phyloP scores from a whole-genome alignment of 2,888 invertebrate genomes.

The Glomeris marginata region DNA sequence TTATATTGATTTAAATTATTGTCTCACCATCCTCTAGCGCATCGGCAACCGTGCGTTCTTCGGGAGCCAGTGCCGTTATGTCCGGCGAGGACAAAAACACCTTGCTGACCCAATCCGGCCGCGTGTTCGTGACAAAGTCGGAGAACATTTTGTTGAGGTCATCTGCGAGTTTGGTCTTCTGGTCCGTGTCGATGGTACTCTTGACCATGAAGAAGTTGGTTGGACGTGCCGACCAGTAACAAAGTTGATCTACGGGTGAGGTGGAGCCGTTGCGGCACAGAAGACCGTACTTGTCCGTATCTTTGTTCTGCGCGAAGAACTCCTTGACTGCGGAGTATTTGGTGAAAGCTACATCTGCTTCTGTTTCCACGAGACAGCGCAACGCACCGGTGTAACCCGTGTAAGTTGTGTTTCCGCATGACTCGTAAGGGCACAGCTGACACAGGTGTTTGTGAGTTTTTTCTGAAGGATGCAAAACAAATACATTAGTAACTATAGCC shows the following conservation, averaged over 20 bases:
- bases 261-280: constrained; percentile 7
- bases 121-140: no score
- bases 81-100: no score
- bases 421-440: constrained; percentile 30
- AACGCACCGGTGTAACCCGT: constrained; percentile 79
- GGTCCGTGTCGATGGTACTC: neutral
- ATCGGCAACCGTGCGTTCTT: no score
- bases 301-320: constrained; percentile 39
- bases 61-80: no score
- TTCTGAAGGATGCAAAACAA: constrained; percentile 36
- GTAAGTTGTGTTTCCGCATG: constrained; percentile 43
- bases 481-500: neutral
- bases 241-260: neutral
- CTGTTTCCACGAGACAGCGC: constrained; percentile 60
- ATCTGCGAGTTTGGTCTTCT: neutral
- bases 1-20: no score
- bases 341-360: constrained; percentile 73
- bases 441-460: constrained; percentile 23
- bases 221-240: constrained; percentile 10
- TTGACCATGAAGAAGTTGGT: neutral
- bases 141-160: no score
- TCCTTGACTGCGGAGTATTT: constrained; percentile 63
- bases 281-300: constrained; percentile 13
- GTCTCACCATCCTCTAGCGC: no score
- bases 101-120: no score